A percentile compares a stretch with the other conserved stretches of the same genome.
These are phyloP conservation scores for Phymastichus coffea DNA, from an alignment of 1,140 invertebrate species.

Conservation along the genomic window DNA sequence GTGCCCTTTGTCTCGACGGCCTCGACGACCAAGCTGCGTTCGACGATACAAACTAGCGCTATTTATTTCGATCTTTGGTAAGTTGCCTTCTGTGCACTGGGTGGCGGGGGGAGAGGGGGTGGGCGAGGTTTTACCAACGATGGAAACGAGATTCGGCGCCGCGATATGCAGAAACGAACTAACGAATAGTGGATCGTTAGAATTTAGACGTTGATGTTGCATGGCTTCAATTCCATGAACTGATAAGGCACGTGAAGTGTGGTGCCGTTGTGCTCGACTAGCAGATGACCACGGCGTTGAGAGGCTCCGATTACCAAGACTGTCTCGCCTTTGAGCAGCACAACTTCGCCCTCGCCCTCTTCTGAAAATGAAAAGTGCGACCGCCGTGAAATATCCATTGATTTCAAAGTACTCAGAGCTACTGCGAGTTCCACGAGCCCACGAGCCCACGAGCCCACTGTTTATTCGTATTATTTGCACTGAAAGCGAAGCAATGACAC, in stretches of 20 bases:
- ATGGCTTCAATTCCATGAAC: conserved; percentile 75
- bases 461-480: no score
- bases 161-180: neutral
- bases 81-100: neutral
- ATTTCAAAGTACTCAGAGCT: no score
- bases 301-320: conserved; percentile 83
- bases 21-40: no score
- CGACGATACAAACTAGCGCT: no score
- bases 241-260: conserved; percentile 85
- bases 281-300: conserved; percentile 73
- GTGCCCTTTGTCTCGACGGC: no score
- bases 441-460: no score
- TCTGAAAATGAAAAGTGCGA: conserved; percentile 52
- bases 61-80: conserved; percentile 4
- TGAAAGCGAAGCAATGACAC: no score
- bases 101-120: neutral
- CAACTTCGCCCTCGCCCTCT: conserved; percentile 62
- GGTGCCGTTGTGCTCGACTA: conserved; percentile 80
- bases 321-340: conserved; percentile 76
- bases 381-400: no score
- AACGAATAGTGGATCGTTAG: conserved; percentile 26
- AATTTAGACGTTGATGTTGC: conserved; percentile 53
- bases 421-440: no score
- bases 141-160: neutral
- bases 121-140: neutral